Percentiles rank a stretch among this genome's conserved stretches.
Conservation (phyloP, 2,797 vertebrate species). For the Sternarchorhynchus goeldii region DNA sequence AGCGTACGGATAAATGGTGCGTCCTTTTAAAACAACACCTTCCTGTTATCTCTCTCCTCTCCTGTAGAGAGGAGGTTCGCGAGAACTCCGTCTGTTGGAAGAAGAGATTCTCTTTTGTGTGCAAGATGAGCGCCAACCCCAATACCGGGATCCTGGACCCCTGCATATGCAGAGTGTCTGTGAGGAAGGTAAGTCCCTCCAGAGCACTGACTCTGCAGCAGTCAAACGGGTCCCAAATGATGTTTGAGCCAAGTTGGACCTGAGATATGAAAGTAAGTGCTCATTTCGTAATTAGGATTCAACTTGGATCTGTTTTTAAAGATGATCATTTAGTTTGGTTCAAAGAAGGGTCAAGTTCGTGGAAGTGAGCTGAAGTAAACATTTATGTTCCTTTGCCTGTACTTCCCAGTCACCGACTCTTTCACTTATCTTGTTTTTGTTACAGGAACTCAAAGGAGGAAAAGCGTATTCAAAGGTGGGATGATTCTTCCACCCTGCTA, state of each 20-base stretch:
- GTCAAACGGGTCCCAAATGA: background rate
- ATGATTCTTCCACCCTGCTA: conserved; percentile 22
- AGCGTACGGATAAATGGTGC: conserved; percentile 3
- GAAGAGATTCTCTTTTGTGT: conserved; percentile 92
- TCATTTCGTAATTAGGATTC: background rate
- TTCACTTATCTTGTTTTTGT: conserved; percentile 72
- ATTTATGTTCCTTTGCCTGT: conserved; percentile 1
- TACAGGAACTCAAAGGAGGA: conserved; percentile 97
- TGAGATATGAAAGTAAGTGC: background rate
- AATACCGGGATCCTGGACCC: conserved; percentile 94
- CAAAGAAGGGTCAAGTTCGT: background rate
- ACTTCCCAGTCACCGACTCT: conserved; percentile 5
- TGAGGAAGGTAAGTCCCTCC: conserved; percentile 85
- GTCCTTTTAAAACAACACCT: background rate
- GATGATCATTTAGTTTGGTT: background rate
- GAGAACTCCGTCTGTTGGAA: conserved; percentile 94
- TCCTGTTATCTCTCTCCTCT: conserved; percentile 12
- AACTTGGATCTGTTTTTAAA: background rate
- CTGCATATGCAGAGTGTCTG: conserved; percentile 91
- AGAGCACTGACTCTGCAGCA: background rate
- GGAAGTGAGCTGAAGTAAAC: conserved; percentile 14
- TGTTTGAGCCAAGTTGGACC: too few relatives aligned
- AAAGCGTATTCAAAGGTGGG: conserved; percentile 96
- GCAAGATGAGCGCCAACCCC: conserved; percentile 96
- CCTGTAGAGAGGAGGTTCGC: conserved; percentile 86